Conservation (phyloP, 2,888 invertebrate species). For the Cheilosia scutellata region DNA sequence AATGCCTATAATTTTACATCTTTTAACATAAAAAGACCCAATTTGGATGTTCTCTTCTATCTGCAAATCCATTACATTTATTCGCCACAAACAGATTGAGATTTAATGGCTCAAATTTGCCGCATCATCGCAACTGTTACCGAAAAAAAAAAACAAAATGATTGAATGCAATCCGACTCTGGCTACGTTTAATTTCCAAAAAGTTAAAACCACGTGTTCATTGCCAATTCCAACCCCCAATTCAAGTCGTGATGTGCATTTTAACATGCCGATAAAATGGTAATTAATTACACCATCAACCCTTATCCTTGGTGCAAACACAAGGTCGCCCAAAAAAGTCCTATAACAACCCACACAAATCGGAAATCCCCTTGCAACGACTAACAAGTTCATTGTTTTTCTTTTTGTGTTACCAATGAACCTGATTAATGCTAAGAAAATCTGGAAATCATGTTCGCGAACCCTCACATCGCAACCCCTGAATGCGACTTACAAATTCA, state of each 20-base stretch:
- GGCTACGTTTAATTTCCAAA: not conserved
- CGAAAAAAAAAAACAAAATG: conserved; percentile 6
- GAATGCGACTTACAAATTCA: conserved; percentile 13
- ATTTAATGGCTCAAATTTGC: conserved; percentile 58
- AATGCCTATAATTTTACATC: too few species aligned
- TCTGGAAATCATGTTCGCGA: conserved; percentile 1
- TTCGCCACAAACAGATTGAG: conserved; percentile 50
- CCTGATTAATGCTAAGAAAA: conserved; percentile 75
- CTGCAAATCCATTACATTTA: too few species aligned
- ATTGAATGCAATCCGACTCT: conserved; percentile 1
- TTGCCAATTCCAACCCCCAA: conserved; percentile 44
- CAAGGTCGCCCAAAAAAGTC: conserved; percentile 41
- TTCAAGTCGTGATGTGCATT: conserved; percentile 76
- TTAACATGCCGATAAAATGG: conserved; percentile 77
- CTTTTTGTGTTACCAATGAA: conserved; percentile 50
- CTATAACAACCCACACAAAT: conserved; percentile 64
- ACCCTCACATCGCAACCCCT: not conserved
- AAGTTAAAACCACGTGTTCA: conserved; percentile 73
- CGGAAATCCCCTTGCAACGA: conserved; percentile 42
- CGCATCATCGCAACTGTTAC: conserved; percentile 62
- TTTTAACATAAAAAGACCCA: too few species aligned
- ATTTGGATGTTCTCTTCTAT: too few species aligned
- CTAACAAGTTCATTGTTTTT: conserved; percentile 66
- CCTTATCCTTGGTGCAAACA: conserved; percentile 34
- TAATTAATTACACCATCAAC: conserved; percentile 75